A percentile compares a stretch with the other conserved stretches of the same genome.
These are phyloP conservation scores for Pyxicephalus adspersus DNA, from an alignment of 2,113 vertebrate genomes.

Conservation along the genomic window DNA sequence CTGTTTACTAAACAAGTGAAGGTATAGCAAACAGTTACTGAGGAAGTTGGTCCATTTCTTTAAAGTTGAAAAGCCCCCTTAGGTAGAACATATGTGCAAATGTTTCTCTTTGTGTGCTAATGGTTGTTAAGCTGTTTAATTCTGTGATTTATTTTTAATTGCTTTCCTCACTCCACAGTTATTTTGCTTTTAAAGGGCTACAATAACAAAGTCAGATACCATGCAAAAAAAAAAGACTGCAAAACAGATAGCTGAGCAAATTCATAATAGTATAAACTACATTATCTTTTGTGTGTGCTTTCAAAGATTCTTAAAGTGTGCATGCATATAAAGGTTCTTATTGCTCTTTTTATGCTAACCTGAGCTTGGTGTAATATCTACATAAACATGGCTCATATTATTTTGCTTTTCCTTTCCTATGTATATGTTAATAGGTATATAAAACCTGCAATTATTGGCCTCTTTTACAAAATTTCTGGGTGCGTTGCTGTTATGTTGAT, in stretches of 20 bases:
- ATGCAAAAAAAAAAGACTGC: background rate
- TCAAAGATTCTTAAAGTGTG: too few relatives aligned
- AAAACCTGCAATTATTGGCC: too few relatives aligned
- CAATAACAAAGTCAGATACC: background rate
- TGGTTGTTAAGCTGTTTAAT: slow-evolving; percentile 50
- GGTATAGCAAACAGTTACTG: slow-evolving; percentile 10
- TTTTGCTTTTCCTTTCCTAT: too few relatives aligned
- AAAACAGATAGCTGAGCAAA: background rate
- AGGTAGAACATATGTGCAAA: slow-evolving; percentile 54
- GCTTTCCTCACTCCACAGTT: slow-evolving; percentile 27
- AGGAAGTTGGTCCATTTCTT: slow-evolving; percentile 8
- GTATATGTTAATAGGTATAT: too few relatives aligned
- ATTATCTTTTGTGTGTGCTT: too few relatives aligned
- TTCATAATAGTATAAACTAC: background rate
- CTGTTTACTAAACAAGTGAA: slow-evolving; percentile 11
- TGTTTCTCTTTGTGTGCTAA: slow-evolving; percentile 41
- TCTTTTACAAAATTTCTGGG: too few relatives aligned
- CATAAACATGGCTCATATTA: too few relatives aligned
- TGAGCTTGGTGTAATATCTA: too few relatives aligned
- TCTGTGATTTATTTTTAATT: slow-evolving; percentile 55
- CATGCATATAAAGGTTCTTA: too few relatives aligned
- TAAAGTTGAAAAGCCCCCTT: slow-evolving; percentile 40
- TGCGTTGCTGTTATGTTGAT: too few relatives aligned
- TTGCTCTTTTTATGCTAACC: too few relatives aligned
- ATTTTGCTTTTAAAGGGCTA: slow-evolving; percentile 32